Evolutionary conservation across 2,113 vertebrate species (phyloP), one percentile per base, ranked within the genome.

Genomic region (Myiopsitta monachus): DNA sequence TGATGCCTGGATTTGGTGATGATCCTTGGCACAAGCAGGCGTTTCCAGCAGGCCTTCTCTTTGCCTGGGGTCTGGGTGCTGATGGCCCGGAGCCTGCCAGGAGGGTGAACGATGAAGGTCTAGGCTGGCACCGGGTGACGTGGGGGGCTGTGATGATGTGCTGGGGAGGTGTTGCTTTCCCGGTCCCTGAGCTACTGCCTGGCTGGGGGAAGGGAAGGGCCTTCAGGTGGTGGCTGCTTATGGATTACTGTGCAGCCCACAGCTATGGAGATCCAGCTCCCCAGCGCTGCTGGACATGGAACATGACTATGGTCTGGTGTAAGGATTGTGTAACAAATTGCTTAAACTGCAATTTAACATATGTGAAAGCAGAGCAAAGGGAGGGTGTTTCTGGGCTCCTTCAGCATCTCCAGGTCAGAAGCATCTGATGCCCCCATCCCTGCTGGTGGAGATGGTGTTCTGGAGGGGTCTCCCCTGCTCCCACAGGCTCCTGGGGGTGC

Each of bases 201-300:
- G 21, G 47, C 8, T 8, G 11, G 39, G 13, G 38, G 30, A 51
- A 23, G 19, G 62, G 14, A 75, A 57, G 14, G 51, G 26, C 43
- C 15, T 38, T 75, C 11, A 10, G 74, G 49, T 39, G 54, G 9
- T 5, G 44, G 23, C 23, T 18, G 66, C 54, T 46, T 36, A 28
- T 0, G 0, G 17, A 44, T 51, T 44, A 7, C 28, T 39, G 62
- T 41, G 28, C 43, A 69, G 54, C 55, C 52, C 16, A 6, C 2
- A 23, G 39, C 9, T 46, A 43, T 26, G 3, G 7, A 67, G 36
- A 92, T 36, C 26, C 68, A 82, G 46, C 81, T 69, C 51, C 55
- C 67, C 36, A 19, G 24, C 12, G 5, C 3, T 33, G 36, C 5
- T 69, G 52, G 54, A 67, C 57, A 33, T 88, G 55, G 41, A 43